Percentiles rank a stretch among this genome's conserved stretches.
These are phyloP conservation scores for Acrobasis consociella DNA, from an alignment of 2,888 invertebrate genomes.

Conservation along the genomic window DNA sequence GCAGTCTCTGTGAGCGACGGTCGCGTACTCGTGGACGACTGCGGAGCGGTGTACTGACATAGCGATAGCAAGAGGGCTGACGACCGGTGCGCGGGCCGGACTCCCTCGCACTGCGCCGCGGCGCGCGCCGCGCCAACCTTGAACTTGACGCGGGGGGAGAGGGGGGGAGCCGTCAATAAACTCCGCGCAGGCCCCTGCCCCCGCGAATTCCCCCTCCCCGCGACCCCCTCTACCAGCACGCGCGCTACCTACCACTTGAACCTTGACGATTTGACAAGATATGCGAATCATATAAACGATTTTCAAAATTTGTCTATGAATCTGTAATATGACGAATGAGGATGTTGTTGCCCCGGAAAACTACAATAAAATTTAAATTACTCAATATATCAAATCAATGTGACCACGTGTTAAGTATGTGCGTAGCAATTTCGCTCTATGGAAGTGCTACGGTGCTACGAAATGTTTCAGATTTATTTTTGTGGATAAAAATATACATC, in stretches of 20 bases:
- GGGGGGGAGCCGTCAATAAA: conserved; percentile 77
- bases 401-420: background rate
- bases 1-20: conserved; percentile 57
- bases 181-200: conserved; percentile 78
- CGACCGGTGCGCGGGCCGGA: conserved; percentile 82
- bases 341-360: background rate
- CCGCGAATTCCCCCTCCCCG: conserved; percentile 51
- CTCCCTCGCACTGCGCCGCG: conserved; percentile 82
- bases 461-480: background rate
- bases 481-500: background rate
- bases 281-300: conserved; percentile 42
- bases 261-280: conserved; percentile 53
- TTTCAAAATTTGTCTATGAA: conserved; percentile 21
- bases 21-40: conserved; percentile 69
- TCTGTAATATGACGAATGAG: background rate
- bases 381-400: background rate
- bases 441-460: background rate
- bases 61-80: conserved; percentile 76
- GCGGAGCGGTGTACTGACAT: conserved; percentile 66
- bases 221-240: conserved; percentile 41
- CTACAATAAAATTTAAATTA: background rate
- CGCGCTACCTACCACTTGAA: conserved; percentile 48
- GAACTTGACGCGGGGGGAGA: conserved; percentile 81
- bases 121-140: conserved; percentile 84
- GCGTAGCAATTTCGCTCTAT: background rate